These are phyloP conservation scores for Mionectes olivaceus DNA, from an alignment of 2,797 vertebrate species.

Conservation along the genomic window DNA sequence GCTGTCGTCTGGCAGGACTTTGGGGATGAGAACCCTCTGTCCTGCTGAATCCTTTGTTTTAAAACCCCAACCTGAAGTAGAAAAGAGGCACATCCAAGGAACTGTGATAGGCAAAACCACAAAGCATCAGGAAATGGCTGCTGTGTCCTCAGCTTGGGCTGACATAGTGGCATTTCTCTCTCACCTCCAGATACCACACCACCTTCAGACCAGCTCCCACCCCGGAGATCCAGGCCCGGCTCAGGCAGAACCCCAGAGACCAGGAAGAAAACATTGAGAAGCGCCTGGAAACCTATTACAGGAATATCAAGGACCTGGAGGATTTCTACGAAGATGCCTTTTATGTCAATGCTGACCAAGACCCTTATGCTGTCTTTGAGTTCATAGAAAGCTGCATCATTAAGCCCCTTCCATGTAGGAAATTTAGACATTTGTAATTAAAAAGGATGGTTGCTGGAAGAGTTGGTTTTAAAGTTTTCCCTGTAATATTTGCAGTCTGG, in stretches of 20 bases:
- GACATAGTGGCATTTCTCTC: neutral
- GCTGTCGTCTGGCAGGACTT: neutral
- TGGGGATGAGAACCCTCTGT: neutral
- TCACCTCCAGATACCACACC: conserved; percentile 82
- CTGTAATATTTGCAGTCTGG: neutral
- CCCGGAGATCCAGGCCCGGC: conserved; percentile 79
- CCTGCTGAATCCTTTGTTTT: neutral
- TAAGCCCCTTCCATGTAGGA: conserved; percentile 71
- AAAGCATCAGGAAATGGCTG: neutral
- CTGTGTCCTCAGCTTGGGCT: neutral
- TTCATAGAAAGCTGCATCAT: conserved; percentile 85
- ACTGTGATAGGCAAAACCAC: neutral
- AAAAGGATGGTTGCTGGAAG: neutral
- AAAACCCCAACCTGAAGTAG: neutral
- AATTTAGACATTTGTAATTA: neutral
- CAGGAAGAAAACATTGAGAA: conserved; percentile 59
- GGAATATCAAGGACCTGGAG: conserved; percentile 73
- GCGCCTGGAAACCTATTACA: conserved; percentile 75
- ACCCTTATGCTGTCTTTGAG: conserved; percentile 86
- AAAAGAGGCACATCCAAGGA: neutral
- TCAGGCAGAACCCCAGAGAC: conserved; percentile 83
- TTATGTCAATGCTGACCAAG: conserved; percentile 87
- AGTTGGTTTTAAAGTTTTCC: neutral
- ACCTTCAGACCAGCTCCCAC: conserved; percentile 83
- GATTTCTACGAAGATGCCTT: conserved; percentile 80